These are phyloP conservation scores for Prosapia bicincta DNA, from an alignment of 2,888 invertebrate genomes.

Conservation along the genomic window DNA sequence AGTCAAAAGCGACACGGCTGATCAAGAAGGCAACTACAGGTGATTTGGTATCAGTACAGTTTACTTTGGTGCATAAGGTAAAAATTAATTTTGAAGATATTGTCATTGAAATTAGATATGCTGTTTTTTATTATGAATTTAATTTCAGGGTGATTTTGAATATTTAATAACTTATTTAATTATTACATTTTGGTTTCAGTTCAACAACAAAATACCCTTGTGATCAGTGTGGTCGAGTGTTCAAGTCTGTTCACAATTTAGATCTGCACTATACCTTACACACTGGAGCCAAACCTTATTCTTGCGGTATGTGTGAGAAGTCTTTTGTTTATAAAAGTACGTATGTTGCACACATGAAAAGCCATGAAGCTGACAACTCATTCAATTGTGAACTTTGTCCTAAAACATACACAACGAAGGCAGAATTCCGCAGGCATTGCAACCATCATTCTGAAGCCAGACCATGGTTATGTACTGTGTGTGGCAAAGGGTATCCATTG, in stretches of 20 bases:
- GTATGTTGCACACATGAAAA: constrained; percentile 49
- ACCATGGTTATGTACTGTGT: constrained; percentile 52
- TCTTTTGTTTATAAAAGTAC: constrained; percentile 32
- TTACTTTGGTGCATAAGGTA: too few species aligned
- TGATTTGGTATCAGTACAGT: too few species aligned
- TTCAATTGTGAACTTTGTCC: constrained; percentile 27
- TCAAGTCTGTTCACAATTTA: constrained; percentile 26
- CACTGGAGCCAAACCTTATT: constrained; percentile 28
- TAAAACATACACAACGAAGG: not conserved
- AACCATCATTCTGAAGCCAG: constrained; percentile 27
- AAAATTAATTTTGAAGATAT: too few species aligned
- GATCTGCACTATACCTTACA: constrained; percentile 28
- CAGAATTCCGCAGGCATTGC: constrained; percentile 15
- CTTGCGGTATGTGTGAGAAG: constrained; percentile 26
- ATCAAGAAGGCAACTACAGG: too few species aligned
- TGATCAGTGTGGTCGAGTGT: constrained; percentile 28
- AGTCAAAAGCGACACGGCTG: too few species aligned
- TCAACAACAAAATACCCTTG: constrained; percentile 16
- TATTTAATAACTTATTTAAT: not conserved
- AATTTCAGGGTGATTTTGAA: too few species aligned
- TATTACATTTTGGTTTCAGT: constrained; percentile 6
- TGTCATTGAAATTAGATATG: too few species aligned
- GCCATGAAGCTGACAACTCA: constrained; percentile 41
- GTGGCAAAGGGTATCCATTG: constrained; percentile 56
- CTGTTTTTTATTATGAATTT: too few species aligned